Percentiles rank a stretch among this genome's conserved stretches.
Evolutionary conservation across 2,888 invertebrate genomes (phyloP).

Genomic region (Dilophus febrilis): DNA sequence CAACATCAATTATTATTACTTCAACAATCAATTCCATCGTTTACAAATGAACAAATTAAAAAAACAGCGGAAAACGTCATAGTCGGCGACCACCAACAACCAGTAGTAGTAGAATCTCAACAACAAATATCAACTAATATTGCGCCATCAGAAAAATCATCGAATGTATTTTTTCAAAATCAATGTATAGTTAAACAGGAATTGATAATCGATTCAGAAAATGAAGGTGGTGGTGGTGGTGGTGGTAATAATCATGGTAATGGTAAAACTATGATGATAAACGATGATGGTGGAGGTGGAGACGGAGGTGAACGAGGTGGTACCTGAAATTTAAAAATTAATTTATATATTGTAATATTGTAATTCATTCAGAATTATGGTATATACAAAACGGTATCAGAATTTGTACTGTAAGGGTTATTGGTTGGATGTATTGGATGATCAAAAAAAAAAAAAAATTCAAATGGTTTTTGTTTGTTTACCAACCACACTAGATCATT

Average conservation of each 20-base stretch:
- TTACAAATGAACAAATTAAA: background rate
- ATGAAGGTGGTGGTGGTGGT: background rate
- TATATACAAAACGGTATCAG: too few species aligned
- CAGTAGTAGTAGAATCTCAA: too few species aligned
- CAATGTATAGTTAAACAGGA: background rate
- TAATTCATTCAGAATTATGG: too few species aligned
- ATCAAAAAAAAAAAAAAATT: too few species aligned
- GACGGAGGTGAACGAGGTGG: background rate
- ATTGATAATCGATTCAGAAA: too few species aligned
- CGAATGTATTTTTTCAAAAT: background rate
- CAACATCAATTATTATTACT: background rate
- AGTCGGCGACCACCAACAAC: too few species aligned
- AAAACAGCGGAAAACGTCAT: background rate
- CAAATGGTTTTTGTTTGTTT: too few species aligned
- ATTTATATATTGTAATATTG: too few species aligned
- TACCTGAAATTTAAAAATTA: constrained; percentile 1
- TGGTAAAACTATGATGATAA: background rate
- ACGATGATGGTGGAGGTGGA: background rate
- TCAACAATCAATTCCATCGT: background rate
- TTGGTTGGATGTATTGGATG: too few species aligned
- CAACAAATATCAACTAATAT: too few species aligned
- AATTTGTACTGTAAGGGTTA: too few species aligned
- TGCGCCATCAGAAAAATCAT: background rate
- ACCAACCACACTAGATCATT: too few species aligned
- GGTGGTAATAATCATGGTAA: background rate